Conservation (phyloP, 2,797 vertebrate species). For the Sebastes nivosus region DNA sequence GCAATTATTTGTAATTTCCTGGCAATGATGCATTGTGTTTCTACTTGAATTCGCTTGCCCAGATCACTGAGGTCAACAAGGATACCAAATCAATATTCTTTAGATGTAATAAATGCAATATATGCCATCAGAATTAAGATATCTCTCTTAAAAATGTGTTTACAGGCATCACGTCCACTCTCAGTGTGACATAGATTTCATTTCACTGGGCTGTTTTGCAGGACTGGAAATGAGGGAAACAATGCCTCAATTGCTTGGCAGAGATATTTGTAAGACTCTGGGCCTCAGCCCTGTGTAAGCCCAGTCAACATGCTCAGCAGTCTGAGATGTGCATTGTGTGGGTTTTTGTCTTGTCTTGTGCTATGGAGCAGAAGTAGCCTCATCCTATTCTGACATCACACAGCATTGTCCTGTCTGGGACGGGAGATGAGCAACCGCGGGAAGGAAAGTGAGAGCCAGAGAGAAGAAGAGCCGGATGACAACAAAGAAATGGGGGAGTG, state of each 20-base stretch:
- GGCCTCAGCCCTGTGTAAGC: conserved; percentile 36
- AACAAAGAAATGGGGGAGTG: conserved; percentile 43
- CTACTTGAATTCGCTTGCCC: not conserved
- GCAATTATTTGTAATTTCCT: not conserved
- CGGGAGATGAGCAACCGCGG: conserved; percentile 50
- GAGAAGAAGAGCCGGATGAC: conserved; percentile 7
- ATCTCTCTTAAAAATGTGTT: conserved; percentile 1
- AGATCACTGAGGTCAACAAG: not conserved
- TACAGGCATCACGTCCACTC: not conserved
- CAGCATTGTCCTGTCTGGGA: conserved; percentile 48
- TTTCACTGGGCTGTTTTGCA: conserved; percentile 24
- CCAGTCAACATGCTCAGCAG: conserved; percentile 51
- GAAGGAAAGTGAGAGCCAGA: conserved; percentile 43
- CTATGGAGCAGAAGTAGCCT: conserved; percentile 68
- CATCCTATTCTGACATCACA: conserved; percentile 67
- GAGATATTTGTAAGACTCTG: conserved; percentile 48
- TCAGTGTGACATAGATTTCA: conserved; percentile 22
- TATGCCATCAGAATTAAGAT: not conserved
- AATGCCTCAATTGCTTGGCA: conserved; percentile 53
- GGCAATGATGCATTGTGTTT: not conserved
- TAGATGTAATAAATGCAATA: not conserved
- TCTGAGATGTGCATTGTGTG: conserved; percentile 47
- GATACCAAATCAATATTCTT: conserved; percentile 16
- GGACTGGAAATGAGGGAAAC: conserved; percentile 32
- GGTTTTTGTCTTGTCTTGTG: conserved; percentile 59